A percentile compares a stretch with the other conserved stretches of the same genome.
These are phyloP conservation scores for Uloborus plumipes DNA, from an alignment of 2,888 invertebrate genomes.

Conservation along the genomic window DNA sequence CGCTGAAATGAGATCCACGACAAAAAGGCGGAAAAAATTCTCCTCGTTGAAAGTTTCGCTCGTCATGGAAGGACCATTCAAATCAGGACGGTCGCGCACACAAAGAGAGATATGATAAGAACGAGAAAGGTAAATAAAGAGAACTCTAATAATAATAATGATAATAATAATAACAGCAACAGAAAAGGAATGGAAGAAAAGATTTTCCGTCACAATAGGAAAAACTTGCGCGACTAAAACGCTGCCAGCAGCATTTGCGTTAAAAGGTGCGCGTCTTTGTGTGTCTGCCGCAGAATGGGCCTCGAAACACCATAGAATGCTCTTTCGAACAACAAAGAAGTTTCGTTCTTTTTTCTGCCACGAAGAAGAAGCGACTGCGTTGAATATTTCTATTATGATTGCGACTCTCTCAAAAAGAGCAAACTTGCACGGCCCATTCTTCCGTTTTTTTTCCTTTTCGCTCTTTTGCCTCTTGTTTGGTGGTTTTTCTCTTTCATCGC, in stretches of 20 bases:
- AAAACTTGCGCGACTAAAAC: conserved; percentile 34
- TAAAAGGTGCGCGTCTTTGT: conserved; percentile 58
- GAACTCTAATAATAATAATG: conserved; percentile 35
- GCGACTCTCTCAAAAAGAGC: conserved; percentile 29
- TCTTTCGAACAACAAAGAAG: conserved; percentile 42
- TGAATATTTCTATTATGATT: conserved; percentile 64
- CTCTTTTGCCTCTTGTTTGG: conserved; percentile 30
- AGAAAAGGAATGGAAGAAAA: conserved; percentile 31
- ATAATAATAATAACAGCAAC: conserved; percentile 28
- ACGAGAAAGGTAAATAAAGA: conserved; percentile 40
- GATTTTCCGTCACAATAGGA: conserved; percentile 30
- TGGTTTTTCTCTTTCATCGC: conserved; percentile 10
- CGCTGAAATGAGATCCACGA: too few relatives aligned
- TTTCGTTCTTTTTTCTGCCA: conserved; percentile 20
- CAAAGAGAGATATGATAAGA: conserved; percentile 40
- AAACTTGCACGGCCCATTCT: conserved; percentile 28
- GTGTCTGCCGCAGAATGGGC: conserved; percentile 32
- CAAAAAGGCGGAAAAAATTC: too few relatives aligned
- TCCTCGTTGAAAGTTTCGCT: too few relatives aligned
- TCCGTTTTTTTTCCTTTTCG: conserved; percentile 9
- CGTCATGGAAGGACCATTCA: too few relatives aligned
- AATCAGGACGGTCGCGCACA: too few relatives aligned
- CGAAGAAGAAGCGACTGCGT: conserved; percentile 31
- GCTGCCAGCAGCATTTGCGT: conserved; percentile 46
- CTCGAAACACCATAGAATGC: conserved; percentile 57